Evolutionary conservation across 2,888 invertebrate species (phyloP).

Genomic region (Melanostoma mellinum): DNA sequence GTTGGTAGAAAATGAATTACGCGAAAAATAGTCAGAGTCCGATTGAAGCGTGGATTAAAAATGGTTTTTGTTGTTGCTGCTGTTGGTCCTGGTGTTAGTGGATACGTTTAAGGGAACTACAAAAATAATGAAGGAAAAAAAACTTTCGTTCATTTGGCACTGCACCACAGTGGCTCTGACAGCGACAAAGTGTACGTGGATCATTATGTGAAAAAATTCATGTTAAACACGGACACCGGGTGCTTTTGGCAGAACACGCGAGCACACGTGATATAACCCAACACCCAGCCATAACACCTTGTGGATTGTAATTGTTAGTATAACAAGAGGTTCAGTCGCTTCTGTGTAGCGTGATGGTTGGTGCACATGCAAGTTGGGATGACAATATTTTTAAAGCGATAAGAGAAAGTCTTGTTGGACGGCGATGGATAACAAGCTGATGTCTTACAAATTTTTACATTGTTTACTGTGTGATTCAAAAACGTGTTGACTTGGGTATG

Average conservation of each 20-base stretch:
- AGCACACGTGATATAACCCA: slow-evolving; percentile 60
- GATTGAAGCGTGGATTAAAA: slow-evolving; percentile 57
- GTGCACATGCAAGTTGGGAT: background rate
- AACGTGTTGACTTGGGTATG: no score
- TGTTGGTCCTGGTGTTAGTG: no score
- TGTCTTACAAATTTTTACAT: no score
- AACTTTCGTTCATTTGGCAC: background rate
- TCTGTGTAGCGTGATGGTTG: slow-evolving; percentile 9
- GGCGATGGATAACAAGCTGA: no score
- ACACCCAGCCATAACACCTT: slow-evolving; percentile 23
- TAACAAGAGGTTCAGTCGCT: slow-evolving; percentile 36
- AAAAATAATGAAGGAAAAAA: background rate
- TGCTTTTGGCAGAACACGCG: slow-evolving; percentile 45
- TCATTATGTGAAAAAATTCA: slow-evolving; percentile 64
- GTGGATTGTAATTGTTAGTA: slow-evolving; percentile 32
- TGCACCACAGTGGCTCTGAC: slow-evolving; percentile 10
- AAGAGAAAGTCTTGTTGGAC: no score
- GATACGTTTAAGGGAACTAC: slow-evolving; percentile 4
- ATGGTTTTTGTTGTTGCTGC: background rate
- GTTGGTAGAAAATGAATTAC: slow-evolving; percentile 55
- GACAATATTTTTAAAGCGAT: no score
- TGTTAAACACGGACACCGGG: slow-evolving; percentile 50
- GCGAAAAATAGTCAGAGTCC: slow-evolving; percentile 40
- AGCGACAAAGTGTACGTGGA: slow-evolving; percentile 38
- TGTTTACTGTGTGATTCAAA: no score